Evolutionary conservation across 2,888 invertebrate genomes (phyloP).

Genomic region (Julus scandinavius): DNA sequence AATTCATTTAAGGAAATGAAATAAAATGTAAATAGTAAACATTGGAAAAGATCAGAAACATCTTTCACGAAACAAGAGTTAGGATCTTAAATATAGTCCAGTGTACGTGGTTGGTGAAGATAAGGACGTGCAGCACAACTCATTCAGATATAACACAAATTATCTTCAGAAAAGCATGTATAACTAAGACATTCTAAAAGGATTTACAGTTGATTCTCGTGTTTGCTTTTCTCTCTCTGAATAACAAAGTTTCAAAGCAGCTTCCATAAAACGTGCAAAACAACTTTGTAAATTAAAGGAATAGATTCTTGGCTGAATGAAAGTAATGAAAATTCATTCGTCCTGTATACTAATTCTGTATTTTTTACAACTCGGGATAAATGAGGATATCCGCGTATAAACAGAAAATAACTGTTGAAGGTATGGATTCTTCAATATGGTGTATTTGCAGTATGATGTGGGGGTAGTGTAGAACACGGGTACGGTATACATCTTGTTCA

Average conservation of each 20-base stretch:
- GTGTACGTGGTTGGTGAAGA: neutral
- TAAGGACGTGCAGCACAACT: neutral
- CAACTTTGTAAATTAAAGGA: neutral
- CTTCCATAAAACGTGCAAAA: too few species aligned
- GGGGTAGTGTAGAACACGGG: too few species aligned
- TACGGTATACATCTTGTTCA: neutral
- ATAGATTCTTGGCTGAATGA: too few species aligned
- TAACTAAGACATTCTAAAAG: neutral
- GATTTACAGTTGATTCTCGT: too few species aligned
- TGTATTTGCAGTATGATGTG: neutral
- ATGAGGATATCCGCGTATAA: neutral
- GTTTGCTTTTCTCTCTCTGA: too few species aligned
- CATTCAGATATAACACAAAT: too few species aligned
- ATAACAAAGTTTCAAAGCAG: too few species aligned
- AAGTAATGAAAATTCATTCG: neutral
- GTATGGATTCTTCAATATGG: neutral
- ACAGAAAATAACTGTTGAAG: slow-evolving; percentile 10
- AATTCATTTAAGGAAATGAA: slow-evolving; percentile 13
- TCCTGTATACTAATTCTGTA: neutral
- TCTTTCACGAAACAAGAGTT: neutral
- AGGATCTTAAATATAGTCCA: neutral
- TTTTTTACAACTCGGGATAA: neutral
- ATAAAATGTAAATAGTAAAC: slow-evolving; percentile 43
- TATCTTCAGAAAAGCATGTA: neutral
- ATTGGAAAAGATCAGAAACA: neutral